phyloP scores from a whole-genome alignment of 2,888 invertebrate genomes.

The Papilio demoleus region DNA sequence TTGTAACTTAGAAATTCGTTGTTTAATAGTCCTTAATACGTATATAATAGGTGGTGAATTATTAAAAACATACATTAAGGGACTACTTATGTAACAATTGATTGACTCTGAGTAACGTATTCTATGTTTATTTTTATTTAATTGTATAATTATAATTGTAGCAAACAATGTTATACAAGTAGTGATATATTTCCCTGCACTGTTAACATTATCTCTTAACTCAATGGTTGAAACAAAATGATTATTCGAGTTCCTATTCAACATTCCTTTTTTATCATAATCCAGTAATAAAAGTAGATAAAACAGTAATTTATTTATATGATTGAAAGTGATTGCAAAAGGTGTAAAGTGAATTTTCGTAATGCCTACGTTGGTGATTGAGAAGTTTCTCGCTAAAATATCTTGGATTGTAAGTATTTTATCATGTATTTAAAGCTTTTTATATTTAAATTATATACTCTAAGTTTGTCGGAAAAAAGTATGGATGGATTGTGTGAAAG shows the following conservation, averaged over 20 bases:
- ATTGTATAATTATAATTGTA: background rate
- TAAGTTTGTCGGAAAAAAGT: no score
- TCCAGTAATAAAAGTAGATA: slow-evolving; percentile 32
- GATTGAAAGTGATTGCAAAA: background rate
- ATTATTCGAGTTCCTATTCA: slow-evolving; percentile 22
- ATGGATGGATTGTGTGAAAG: no score
- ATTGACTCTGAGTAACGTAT: background rate
- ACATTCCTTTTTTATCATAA: slow-evolving; percentile 25
- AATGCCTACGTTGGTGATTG: slow-evolving; percentile 67
- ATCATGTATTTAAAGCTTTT: no score
- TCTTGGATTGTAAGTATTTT: slow-evolving; percentile 63
- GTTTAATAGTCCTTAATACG: no score
- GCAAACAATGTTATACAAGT: background rate
- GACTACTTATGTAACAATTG: background rate
- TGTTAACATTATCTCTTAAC: background rate
- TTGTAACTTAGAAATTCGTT: no score
- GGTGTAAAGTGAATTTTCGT: slow-evolving; percentile 39
- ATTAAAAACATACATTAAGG: background rate
- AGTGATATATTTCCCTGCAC: background rate
- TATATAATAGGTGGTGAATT: no score
- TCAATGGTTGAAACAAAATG: slow-evolving; percentile 2
- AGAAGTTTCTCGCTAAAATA: slow-evolving; percentile 61
- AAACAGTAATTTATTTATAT: background rate
- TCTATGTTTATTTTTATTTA: background rate
- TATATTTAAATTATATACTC: no score